Conservation (phyloP, 2,888 invertebrate species). For the Diaperis boleti region DNA sequence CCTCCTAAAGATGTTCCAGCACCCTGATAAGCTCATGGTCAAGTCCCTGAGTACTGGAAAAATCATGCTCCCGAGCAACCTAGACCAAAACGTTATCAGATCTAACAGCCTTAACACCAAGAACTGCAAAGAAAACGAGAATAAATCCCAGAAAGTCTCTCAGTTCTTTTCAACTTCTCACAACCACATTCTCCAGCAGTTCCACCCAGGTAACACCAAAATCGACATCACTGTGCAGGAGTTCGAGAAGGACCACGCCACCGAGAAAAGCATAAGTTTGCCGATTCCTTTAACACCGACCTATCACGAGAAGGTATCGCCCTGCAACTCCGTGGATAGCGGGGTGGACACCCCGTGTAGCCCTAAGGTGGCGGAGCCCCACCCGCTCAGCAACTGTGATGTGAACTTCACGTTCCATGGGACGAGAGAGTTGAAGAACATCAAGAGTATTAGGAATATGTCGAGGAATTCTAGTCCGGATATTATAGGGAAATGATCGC, state of each 20-base stretch:
- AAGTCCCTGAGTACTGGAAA: constrained; percentile 63
- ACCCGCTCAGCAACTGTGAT: constrained; percentile 84
- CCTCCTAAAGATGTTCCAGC: constrained; percentile 59
- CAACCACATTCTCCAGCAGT: constrained; percentile 77
- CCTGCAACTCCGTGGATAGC: constrained; percentile 68
- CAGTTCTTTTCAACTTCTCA: constrained; percentile 78
- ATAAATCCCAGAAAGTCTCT: constrained; percentile 49
- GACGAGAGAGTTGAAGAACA: constrained; percentile 82
- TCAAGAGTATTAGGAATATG: constrained; percentile 65
- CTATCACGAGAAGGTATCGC: constrained; percentile 53
- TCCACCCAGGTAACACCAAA: constrained; percentile 55
- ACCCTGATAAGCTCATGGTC: constrained; percentile 59
- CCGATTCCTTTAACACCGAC: constrained; percentile 42
- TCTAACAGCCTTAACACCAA: constrained; percentile 58
- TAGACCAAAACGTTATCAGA: constrained; percentile 51
- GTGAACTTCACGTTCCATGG: constrained; percentile 86
- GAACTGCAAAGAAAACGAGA: constrained; percentile 41
- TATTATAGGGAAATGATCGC: constrained; percentile 53
- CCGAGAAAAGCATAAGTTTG: constrained; percentile 52
- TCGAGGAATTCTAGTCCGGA: constrained; percentile 58
- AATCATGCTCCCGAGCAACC: constrained; percentile 52
- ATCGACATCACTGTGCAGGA: constrained; percentile 63
- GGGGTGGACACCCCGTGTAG: constrained; percentile 77
- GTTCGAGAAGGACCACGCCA: constrained; percentile 50
- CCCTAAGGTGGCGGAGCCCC: constrained; percentile 64